A percentile compares a stretch with the other conserved stretches of the same genome.
These are phyloP conservation scores for Parapsyche elsis DNA, from an alignment of 1,140 invertebrate genomes.

Conservation along the genomic window DNA sequence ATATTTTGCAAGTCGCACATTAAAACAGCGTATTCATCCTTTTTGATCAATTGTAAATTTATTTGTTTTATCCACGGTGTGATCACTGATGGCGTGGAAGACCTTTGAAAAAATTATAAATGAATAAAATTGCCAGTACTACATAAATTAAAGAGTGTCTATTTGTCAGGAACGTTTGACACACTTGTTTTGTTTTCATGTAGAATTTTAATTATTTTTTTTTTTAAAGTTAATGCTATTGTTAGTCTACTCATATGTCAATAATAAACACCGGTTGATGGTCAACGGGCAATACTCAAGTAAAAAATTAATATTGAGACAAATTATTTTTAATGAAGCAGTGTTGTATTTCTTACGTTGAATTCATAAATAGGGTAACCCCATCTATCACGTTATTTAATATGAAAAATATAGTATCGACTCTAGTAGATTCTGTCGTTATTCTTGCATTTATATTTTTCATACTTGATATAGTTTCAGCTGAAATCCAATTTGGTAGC, in stretches of 20 bases:
- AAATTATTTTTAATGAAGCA: no score
- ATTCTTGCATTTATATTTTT: slow-evolving; percentile 56
- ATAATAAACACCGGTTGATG: no score
- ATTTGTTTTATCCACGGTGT: slow-evolving; percentile 66
- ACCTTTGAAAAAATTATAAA: slow-evolving; percentile 41
- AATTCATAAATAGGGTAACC: slow-evolving; percentile 19
- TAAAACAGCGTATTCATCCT: slow-evolving; percentile 63
- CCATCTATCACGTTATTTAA: slow-evolving; percentile 24
- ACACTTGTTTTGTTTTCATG: no score
- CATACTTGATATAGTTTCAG: slow-evolving; percentile 57
- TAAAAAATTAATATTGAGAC: no score
- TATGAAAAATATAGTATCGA: slow-evolving; percentile 24
- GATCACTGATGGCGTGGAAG: slow-evolving; percentile 58
- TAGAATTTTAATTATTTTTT: no score
- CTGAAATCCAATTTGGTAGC: slow-evolving; percentile 60
- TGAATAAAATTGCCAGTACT: no score
- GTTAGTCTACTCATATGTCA: no score
- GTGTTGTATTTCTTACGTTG: slow-evolving; percentile 23
- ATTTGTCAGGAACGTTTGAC: no score
- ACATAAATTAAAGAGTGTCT: no score
- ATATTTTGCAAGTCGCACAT: slow-evolving; percentile 62
- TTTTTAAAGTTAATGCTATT: no score
- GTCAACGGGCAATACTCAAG: no score
- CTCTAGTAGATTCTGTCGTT: slow-evolving; percentile 5
- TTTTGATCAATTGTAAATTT: slow-evolving; percentile 65